Evolutionary conservation across 2,888 invertebrate species (phyloP), one percentile per base, ranked within the genome.

Genomic region (Cabera pusaria): DNA sequence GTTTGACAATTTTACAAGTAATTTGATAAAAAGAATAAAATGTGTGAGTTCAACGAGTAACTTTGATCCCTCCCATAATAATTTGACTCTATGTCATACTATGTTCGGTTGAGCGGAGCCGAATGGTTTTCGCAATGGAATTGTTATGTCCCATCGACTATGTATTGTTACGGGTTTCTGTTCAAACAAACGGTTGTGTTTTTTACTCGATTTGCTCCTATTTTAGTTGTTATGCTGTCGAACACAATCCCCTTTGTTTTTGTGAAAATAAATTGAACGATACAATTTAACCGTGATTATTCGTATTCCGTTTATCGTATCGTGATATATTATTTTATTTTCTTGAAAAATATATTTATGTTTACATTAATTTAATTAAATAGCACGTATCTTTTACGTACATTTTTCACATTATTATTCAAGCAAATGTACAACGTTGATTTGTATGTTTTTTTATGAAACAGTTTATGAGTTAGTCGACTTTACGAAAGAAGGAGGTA

Each of bases 81-180:
- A 85, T 82, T 83, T 71, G 70, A 68, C 69, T 74, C 73, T 72
- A 75, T 75, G 78, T 79, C 78, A 81, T 78, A 77, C 74, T 82
- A 75, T 76, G 77, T 74, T 66, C 81, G 77, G 75, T 71, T 78
- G 81, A 77, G 62, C 73, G 81, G 68, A 66, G 53, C 61, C 65
- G 68, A 82, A 84, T 83, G 82, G 77, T 72, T 81, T 84, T 84
- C 75, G 82, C 82, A 72, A 84, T 84, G 76, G 79, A 81, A 77
- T 82, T 79, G 75, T 64, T 77, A 62, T 69, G 60, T 68, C 68
- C 68, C 67, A 70, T 52, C 33, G 23, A 37, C 33, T 37, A 37
- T 57, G 61, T 60, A 67, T 68, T 72, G 68, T 74, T 71, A 70
- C 64, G 64, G 60, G 47, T 60, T 49, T 48, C 44, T 61, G 56